Conservation (phyloP, 2,113 vertebrate genomes). For the Apistogramma diplotaenia region DNA sequence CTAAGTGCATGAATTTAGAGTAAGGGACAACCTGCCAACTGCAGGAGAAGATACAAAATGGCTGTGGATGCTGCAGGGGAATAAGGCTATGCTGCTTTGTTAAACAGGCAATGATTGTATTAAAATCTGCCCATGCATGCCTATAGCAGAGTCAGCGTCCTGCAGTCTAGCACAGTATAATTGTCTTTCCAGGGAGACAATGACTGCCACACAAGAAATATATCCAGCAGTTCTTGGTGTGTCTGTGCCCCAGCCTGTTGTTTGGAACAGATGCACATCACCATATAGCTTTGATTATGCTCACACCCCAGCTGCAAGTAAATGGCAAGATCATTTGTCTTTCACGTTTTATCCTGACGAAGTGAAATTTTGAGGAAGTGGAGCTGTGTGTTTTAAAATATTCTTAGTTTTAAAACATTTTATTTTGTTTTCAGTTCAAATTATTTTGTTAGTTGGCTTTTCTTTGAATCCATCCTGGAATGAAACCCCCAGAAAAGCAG, state of each 20-base stretch:
- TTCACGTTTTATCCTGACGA: background rate
- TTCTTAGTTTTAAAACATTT: background rate
- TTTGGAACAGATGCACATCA: background rate
- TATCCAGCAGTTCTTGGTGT: background rate
- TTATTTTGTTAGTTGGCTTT: background rate
- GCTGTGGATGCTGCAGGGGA: background rate
- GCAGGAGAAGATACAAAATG: background rate
- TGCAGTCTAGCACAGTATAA: background rate
- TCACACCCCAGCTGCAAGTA: background rate
- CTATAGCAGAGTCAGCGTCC: background rate
- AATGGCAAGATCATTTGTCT: background rate
- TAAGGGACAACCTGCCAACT: background rate
- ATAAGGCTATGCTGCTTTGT: background rate
- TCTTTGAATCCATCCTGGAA: background rate
- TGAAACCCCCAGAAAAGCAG: background rate
- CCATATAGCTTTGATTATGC: background rate
- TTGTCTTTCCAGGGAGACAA: background rate
- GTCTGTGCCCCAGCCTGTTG: background rate
- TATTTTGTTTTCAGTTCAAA: background rate
- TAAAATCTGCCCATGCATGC: background rate
- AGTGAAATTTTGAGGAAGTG: background rate
- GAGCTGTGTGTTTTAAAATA: background rate
- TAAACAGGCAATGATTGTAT: background rate
- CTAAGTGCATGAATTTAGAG: background rate
- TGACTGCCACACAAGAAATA: background rate